Percentiles rank a stretch among this genome's conserved stretches.
phyloP scores from a whole-genome alignment of 2,888 invertebrate species.

The Meghimatium bilineatum region DNA sequence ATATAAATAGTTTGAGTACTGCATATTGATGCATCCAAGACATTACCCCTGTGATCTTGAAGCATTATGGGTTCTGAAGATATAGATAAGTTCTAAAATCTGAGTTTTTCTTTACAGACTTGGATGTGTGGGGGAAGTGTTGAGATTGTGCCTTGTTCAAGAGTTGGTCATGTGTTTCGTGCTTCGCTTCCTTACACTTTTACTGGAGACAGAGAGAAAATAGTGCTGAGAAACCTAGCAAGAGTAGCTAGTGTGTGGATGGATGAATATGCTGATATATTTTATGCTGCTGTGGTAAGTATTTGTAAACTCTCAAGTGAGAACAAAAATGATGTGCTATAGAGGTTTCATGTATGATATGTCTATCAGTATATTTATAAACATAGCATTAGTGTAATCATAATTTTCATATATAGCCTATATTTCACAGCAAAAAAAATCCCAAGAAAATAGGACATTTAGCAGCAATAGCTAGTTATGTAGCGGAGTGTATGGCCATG shows the following conservation, averaged over 20 bases:
- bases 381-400: no score
- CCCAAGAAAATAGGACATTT: not conserved
- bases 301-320: not conserved
- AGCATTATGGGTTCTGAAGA: no score
- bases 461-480: not conserved
- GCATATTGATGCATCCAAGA: no score
- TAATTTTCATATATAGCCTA: no score
- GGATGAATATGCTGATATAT: conserved; percentile 53
- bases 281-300: conserved; percentile 56
- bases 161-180: conserved; percentile 57
- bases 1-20: no score
- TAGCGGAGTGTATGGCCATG: no score
- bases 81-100: no score
- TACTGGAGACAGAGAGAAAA: conserved; percentile 47
- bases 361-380: no score
- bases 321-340: not conserved
- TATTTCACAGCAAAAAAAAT: no score
- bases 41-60: no score
- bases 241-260: conserved; percentile 57
- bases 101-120: conserved; percentile 37
- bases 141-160: conserved; percentile 56
- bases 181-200: conserved; percentile 55
- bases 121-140: conserved; percentile 58
- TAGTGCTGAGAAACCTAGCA: conserved; percentile 53
- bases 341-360: no score